Evolutionary conservation across 2,113 vertebrate genomes (phyloP).

Genomic region (Paradoxurus hermaphroditus): DNA sequence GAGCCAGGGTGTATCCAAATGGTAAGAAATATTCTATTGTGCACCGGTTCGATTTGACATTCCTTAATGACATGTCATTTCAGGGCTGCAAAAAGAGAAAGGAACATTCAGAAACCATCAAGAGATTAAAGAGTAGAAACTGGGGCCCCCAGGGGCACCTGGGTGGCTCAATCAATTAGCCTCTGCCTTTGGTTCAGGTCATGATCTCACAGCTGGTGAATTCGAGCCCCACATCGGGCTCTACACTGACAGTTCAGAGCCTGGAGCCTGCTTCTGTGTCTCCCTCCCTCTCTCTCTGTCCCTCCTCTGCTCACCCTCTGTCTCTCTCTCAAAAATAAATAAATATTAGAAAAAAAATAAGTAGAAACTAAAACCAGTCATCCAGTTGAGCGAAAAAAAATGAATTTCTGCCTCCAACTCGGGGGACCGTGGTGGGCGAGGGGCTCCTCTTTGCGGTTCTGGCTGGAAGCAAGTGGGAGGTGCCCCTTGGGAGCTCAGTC

Average conservation of each 20-base stretch:
- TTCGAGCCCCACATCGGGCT: no score
- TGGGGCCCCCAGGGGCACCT: no score
- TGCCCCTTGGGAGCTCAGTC: neutral
- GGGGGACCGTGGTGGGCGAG: neutral
- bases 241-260: no score
- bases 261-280: no score
- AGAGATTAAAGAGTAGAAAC: neutral
- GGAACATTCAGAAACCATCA: neutral
- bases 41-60: neutral
- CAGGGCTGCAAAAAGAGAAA: neutral
- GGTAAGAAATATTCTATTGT: neutral
- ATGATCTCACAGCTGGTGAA: no score
- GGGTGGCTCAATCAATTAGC: no score
- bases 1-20: neutral
- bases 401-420: neutral
- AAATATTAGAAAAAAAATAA: no score
- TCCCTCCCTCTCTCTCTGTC: no score
- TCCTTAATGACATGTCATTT: neutral
- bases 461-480: neutral
- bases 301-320: no score
- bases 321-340: no score
- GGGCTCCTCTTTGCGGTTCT: neutral
- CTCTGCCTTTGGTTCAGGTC: no score
- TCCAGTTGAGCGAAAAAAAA: neutral
- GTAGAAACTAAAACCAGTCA: neutral